These are phyloP conservation scores for Crotalus horridus DNA, from an alignment of 2,113 vertebrate genomes.

Conservation along the genomic window DNA sequence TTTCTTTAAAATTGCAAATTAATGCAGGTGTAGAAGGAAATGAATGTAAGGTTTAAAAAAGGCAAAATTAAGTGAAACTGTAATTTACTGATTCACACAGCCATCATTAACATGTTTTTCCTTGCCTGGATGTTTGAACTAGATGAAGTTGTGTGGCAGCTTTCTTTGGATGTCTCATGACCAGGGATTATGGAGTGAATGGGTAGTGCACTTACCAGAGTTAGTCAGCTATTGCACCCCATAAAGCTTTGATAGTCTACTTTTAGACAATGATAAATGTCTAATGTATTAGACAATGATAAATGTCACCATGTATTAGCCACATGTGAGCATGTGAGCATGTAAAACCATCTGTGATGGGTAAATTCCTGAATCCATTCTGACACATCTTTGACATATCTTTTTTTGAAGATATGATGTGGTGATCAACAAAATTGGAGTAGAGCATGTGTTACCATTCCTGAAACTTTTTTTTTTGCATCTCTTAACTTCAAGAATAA, in stretches of 20 bases:
- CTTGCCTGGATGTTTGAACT: neutral
- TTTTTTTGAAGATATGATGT: neutral
- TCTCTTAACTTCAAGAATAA: conserved; percentile 34
- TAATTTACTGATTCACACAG: neutral
- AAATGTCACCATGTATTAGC: neutral
- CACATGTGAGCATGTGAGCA: neutral
- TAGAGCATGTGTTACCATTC: neutral
- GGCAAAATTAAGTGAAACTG: neutral
- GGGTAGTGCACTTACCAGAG: neutral
- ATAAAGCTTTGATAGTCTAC: neutral
- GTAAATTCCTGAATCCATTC: neutral
- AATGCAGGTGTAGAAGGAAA: neutral
- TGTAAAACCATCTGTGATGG: neutral
- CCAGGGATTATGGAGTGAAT: neutral
- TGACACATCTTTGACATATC: conserved; percentile 28
- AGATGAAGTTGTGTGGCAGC: neutral
- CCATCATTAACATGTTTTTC: neutral
- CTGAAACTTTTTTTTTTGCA: conserved; percentile 11
- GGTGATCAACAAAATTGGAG: conserved; percentile 28
- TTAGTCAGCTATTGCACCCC: neutral
- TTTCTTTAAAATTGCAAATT: neutral
- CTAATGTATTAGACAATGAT: neutral
- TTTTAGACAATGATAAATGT: neutral
- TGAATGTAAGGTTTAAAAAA: neutral
- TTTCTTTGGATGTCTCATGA: neutral